A percentile compares a stretch with the other conserved stretches of the same genome.
These are phyloP conservation scores for Atlantisia rogersi DNA, from an alignment of 2,113 vertebrate species.

Conservation along the genomic window DNA sequence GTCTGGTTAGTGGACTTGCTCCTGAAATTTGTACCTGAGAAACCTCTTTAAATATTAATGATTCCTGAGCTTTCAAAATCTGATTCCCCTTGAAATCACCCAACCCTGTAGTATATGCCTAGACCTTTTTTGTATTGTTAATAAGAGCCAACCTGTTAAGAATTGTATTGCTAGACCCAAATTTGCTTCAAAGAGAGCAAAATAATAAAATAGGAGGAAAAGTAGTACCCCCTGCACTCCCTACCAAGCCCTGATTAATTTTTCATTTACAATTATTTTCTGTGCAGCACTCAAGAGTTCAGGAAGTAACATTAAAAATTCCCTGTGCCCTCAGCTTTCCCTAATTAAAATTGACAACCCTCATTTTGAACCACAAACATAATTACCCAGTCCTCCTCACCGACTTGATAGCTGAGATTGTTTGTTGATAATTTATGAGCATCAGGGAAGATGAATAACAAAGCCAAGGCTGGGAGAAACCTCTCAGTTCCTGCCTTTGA, in stretches of 20 bases:
- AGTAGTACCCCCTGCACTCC: not conserved
- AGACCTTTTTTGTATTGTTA: not conserved
- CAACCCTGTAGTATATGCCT: fast-evolving
- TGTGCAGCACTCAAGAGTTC: not conserved
- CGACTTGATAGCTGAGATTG: constrained; percentile 43
- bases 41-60: not conserved
- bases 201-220: not conserved
- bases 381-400: constrained; percentile 55
- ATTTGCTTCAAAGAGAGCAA: not conserved
- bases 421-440: constrained; percentile 76
- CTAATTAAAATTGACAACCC: constrained; percentile 72
- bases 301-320: constrained; percentile 62
- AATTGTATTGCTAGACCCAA: not conserved
- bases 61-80: not conserved
- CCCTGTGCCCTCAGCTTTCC: constrained; percentile 57
- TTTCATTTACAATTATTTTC: constrained; percentile 40
- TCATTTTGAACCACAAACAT: constrained; percentile 72
- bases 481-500: constrained; percentile 67
- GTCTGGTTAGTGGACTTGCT: not conserved
- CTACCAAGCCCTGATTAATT: not conserved
- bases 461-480: constrained; percentile 5
- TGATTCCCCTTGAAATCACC: not conserved
- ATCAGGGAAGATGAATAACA: constrained; percentile 47
- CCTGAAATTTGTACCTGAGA: not conserved
- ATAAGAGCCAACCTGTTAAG: not conserved